A percentile compares a stretch with the other conserved stretches of the same genome.
phyloP scores from a whole-genome alignment of 37 sponge, comb jelly and placozoan species.

The Hormiphora californensis region DNA sequence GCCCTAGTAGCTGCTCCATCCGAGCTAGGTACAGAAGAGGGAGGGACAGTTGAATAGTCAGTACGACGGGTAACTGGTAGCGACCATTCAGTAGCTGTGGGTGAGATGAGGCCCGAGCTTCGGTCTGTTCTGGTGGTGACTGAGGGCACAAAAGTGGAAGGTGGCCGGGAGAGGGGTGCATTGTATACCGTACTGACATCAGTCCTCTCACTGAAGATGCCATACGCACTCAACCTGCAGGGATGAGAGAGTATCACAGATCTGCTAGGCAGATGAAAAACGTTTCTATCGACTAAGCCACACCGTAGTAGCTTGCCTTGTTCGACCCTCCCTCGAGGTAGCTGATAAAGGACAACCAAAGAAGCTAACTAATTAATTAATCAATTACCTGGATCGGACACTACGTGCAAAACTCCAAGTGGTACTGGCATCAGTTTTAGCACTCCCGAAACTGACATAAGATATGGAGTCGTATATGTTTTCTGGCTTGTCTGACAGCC shows the following conservation, averaged over 20 bases:
- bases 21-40: not conserved
- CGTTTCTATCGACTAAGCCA: no score
- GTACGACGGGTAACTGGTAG: not conserved
- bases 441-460: not conserved
- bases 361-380: no score
- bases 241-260: no score
- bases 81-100: not conserved
- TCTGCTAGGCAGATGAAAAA: no score
- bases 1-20: not conserved
- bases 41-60: not conserved
- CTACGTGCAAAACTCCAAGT: not conserved
- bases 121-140: not conserved
- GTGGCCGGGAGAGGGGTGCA: not conserved
- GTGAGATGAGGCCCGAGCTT: not conserved
- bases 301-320: no score
- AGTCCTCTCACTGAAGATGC: not conserved
- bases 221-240: no score
- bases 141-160: no score
- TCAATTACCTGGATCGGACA: constrained; percentile 1
- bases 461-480: not conserved
- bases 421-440: not conserved
- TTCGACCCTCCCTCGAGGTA: no score
- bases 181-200: not conserved
- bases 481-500: not conserved
- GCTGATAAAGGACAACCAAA: no score